Percentiles rank a stretch among this genome's conserved stretches.
Conservation (phyloP, 2,888 invertebrate species). For the Chelonus formosanus region DNA sequence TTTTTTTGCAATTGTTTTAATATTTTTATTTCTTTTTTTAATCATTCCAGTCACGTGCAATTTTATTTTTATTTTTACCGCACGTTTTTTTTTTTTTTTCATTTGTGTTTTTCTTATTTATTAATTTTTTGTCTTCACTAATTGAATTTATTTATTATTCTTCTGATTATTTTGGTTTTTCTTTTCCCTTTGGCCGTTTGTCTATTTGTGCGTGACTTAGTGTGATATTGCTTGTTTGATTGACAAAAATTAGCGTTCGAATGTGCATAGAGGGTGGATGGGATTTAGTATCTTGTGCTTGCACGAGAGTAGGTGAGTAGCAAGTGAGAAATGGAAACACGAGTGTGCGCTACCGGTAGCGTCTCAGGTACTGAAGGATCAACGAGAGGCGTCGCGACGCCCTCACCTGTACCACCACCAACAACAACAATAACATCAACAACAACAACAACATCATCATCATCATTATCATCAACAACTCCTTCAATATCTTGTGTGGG, state of each 20-base stretch:
- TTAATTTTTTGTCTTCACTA: constrained; percentile 1
- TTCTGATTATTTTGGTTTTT: constrained; percentile 7
- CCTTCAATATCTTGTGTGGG: constrained; percentile 32
- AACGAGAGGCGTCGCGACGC: constrained; percentile 54
- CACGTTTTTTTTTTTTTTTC: not conserved
- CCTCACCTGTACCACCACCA: constrained; percentile 49
- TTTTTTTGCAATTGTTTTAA: not conserved
- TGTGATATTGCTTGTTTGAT: constrained; percentile 7
- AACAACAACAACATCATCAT: constrained; percentile 46
- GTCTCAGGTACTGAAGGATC: constrained; percentile 49
- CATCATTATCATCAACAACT: constrained; percentile 22
- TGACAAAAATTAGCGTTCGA: not conserved
- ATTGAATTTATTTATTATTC: constrained; percentile 12
- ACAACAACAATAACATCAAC: constrained; percentile 28
- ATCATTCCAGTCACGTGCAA: too few species aligned
- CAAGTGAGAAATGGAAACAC: constrained; percentile 26
- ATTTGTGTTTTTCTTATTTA: constrained; percentile 6
- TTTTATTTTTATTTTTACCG: too few species aligned
- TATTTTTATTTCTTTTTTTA: not conserved
- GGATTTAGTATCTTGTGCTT: constrained; percentile 11
- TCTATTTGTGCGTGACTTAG: not conserved
- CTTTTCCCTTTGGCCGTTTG: not conserved
- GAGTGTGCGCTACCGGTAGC: constrained; percentile 20
- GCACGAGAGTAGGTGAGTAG: constrained; percentile 25
- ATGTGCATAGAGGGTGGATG: constrained; percentile 23